Percentiles rank a stretch among this genome's conserved stretches.
Evolutionary conservation across 2,888 invertebrate species (phyloP).

Genomic region (Agrochola circellaris): DNA sequence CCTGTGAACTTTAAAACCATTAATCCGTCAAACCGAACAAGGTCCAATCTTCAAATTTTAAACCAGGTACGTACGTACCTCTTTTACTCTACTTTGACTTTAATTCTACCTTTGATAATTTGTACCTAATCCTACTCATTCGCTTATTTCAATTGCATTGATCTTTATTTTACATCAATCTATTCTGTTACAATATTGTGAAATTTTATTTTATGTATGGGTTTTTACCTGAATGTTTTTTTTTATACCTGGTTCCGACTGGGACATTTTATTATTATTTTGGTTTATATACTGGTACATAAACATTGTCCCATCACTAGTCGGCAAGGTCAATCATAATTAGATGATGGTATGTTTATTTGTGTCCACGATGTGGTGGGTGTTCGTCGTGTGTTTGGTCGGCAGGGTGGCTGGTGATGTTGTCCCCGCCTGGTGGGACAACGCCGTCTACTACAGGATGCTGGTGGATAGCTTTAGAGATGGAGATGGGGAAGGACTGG

Average conservation of each 20-base stretch:
- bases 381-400: conserved; percentile 70
- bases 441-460: conserved; percentile 95
- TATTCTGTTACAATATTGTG: background rate
- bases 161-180: background rate
- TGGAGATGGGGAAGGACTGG: conserved; percentile 95
- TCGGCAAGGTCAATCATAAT: conserved; percentile 38
- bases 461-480: conserved; percentile 96
- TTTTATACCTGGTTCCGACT: background rate
- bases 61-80: background rate
- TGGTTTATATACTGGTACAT: conserved; percentile 7
- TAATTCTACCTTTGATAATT: background rate
- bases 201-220: background rate
- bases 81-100: background rate
- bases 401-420: conserved; percentile 54
- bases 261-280: too few species aligned
- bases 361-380: conserved; percentile 74
- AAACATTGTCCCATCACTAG: conserved; percentile 55
- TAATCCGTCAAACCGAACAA: conserved; percentile 35
- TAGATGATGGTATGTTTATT: conserved; percentile 28
- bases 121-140: too few species aligned
- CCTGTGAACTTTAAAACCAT: conserved; percentile 38
- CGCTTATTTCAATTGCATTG: background rate
- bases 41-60: background rate
- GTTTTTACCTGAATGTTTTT: background rate
- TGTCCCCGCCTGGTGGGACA: conserved; percentile 93